These are phyloP conservation scores for Piscicola geometra DNA, from an alignment of 2,888 invertebrate genomes.

Conservation along the genomic window DNA sequence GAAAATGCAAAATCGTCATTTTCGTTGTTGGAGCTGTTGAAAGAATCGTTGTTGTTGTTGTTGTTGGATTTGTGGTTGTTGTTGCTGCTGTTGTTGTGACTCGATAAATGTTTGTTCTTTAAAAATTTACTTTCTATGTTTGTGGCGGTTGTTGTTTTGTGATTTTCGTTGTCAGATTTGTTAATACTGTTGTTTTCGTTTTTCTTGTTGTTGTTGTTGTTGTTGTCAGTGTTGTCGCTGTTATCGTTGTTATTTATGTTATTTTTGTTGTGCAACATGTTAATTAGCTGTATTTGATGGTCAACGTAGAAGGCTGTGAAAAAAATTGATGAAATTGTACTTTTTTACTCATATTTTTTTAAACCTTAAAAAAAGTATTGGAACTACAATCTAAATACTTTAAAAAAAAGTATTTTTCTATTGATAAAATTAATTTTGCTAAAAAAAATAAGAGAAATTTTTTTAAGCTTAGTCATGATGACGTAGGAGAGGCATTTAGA, in stretches of 20 bases:
- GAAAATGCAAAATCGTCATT: conserved; percentile 47
- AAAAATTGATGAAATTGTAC: background rate
- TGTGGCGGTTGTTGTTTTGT: background rate
- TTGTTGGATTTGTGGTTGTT: background rate
- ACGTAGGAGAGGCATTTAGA: too few species aligned
- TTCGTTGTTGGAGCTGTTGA: conserved; percentile 39
- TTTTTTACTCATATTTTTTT: background rate
- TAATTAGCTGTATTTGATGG: background rate
- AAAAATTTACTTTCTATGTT: background rate
- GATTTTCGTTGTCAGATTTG: background rate
- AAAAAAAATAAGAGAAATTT: too few species aligned
- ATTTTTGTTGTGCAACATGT: conserved; percentile 8
- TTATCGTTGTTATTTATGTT: conserved; percentile 19
- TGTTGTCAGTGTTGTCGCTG: conserved; percentile 20
- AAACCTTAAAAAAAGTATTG: too few species aligned
- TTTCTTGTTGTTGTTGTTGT: conserved; percentile 22
- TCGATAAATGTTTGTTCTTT: conserved; percentile 42
- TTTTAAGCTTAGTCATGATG: too few species aligned
- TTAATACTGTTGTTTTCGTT: background rate
- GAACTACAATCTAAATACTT: background rate
- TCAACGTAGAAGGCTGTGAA: background rate
- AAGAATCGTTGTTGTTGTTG: conserved; percentile 10
- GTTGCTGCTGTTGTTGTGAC: conserved; percentile 3
- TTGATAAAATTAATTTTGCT: background rate
- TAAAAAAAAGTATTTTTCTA: background rate